Conservation (phyloP, 2,888 invertebrate species). For the Gymnosoma rotundatum region DNA sequence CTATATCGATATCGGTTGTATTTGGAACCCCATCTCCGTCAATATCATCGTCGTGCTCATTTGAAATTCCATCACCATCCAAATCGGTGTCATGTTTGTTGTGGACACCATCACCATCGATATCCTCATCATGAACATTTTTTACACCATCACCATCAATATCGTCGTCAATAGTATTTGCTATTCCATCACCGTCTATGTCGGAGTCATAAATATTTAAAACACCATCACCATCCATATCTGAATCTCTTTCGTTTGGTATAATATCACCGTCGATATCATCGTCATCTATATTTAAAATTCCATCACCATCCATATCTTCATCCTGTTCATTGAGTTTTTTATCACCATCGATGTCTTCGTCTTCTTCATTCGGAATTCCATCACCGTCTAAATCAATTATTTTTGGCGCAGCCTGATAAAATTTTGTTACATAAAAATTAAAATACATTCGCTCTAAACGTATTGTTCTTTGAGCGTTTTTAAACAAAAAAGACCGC, state of each 20-base stretch:
- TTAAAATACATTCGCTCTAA: neutral
- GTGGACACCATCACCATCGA: too few relatives aligned
- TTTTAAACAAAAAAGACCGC: constrained; percentile 28
- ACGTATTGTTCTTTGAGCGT: neutral
- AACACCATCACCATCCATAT: constrained; percentile 73
- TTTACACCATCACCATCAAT: constrained; percentile 77
- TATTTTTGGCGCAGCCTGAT: constrained; percentile 32
- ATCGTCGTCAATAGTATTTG: constrained; percentile 77
- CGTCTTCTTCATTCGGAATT: constrained; percentile 69
- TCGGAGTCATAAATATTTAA: constrained; percentile 76
- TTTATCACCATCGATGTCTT: constrained; percentile 71
- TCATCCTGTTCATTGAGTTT: constrained; percentile 73
- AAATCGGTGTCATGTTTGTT: too few relatives aligned
- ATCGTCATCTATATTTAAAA: constrained; percentile 81
- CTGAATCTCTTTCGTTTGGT: constrained; percentile 71
- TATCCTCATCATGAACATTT: constrained; percentile 81
- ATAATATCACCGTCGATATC: constrained; percentile 76
- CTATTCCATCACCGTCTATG: constrained; percentile 78
- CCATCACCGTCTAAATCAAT: constrained; percentile 72
- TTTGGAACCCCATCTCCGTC: too few relatives aligned
- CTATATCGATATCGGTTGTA: constrained; percentile 63
- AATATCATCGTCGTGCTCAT: too few relatives aligned
- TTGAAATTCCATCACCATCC: too few relatives aligned
- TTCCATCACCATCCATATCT: constrained; percentile 77
- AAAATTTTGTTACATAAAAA: constrained; percentile 24